Evolutionary conservation across 2,113 vertebrate species (phyloP).

Genomic region (Brachyhypopomus gauderio): DNA sequence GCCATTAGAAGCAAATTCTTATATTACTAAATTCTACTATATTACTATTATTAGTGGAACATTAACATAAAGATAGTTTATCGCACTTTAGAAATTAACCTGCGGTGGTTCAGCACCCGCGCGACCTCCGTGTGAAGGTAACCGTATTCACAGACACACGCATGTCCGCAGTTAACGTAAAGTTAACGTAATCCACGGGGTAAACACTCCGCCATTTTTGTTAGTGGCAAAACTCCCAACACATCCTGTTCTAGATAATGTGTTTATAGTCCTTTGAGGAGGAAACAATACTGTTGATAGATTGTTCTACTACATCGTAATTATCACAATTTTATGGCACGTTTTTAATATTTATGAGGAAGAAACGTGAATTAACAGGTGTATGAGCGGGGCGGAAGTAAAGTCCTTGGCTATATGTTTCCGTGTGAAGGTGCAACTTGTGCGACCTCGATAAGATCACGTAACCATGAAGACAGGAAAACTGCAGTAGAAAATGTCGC

Average conservation of each 20-base stretch:
- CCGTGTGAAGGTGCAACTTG: constrained; percentile 42
- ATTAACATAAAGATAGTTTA: too few species aligned
- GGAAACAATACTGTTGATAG: background rate
- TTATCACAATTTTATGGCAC: background rate
- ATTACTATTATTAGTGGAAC: too few species aligned
- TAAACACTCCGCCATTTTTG: constrained; percentile 39
- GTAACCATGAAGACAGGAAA: background rate
- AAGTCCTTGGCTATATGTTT: constrained; percentile 3
- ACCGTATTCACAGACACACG: too few species aligned
- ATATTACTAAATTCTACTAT: too few species aligned
- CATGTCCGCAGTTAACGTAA: too few species aligned
- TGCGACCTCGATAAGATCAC: constrained; percentile 26
- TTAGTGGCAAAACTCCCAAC: constrained; percentile 30
- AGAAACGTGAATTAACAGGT: background rate
- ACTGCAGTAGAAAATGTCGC: background rate
- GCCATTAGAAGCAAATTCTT: too few species aligned
- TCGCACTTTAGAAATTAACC: too few species aligned
- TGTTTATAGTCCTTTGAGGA: background rate
- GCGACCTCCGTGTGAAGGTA: too few species aligned
- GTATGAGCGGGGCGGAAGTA: constrained; percentile 38
- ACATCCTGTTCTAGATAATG: background rate
- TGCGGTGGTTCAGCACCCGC: too few species aligned
- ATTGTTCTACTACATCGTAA: background rate
- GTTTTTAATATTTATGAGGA: background rate
- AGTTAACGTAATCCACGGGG: too few species aligned